Evolutionary conservation across 2,797 vertebrate genomes (phyloP).

Genomic region (Vireo griseus): DNA sequence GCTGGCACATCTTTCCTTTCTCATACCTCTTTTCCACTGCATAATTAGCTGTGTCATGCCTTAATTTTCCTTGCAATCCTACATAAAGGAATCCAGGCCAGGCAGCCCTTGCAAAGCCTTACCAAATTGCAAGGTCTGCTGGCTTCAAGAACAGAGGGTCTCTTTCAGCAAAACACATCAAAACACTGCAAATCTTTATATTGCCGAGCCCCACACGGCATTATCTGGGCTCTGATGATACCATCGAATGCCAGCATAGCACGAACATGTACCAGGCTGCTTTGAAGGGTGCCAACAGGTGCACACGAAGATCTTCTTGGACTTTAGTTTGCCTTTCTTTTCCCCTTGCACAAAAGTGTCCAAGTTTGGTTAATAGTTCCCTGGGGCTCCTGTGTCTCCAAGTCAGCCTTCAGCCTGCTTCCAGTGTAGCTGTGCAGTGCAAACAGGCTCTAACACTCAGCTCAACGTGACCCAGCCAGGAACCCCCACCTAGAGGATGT

Average conservation of each 20-base stretch:
- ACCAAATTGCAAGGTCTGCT: neutral
- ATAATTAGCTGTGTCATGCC: neutral
- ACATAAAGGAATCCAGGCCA: neutral
- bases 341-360: neutral
- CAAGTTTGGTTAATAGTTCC: neutral
- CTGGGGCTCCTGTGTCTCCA: neutral
- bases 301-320: neutral
- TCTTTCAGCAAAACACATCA: neutral
- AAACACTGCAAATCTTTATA: neutral
- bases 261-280: neutral
- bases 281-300: neutral
- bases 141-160: neutral
- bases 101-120: neutral
- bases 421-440: neutral
- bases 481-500: neutral
- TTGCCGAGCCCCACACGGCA: neutral
- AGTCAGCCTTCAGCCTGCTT: neutral
- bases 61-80: neutral
- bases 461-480: fast-evolving
- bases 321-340: neutral
- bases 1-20: neutral
- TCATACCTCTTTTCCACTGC: neutral
- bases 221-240: neutral
- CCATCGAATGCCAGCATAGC: neutral
- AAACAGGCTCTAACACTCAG: neutral